Percentiles rank a stretch among this genome's conserved stretches.
phyloP scores from a whole-genome alignment of 2,113 vertebrate genomes.

The Heterocephalus glaber region DNA sequence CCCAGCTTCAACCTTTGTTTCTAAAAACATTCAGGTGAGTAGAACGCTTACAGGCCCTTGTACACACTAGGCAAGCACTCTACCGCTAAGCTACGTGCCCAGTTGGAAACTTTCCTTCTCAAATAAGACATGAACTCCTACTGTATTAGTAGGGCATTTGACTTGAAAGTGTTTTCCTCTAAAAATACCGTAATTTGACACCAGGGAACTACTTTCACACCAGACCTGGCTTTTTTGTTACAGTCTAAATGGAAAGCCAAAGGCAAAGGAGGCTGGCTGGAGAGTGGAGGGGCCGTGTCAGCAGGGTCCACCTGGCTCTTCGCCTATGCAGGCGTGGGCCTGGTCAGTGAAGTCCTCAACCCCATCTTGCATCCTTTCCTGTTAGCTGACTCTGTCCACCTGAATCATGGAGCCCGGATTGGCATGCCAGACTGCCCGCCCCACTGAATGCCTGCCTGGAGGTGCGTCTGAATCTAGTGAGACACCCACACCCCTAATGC shows the following conservation, averaged over 20 bases:
- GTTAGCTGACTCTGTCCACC: no score
- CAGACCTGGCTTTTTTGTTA: not conserved
- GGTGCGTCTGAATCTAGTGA: no score
- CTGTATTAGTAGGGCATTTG: not conserved
- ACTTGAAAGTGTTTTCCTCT: not conserved
- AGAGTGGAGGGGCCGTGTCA: rapidly evolving
- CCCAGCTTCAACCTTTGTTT: not conserved
- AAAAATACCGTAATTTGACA: not conserved
- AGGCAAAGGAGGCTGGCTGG: rapidly evolving
- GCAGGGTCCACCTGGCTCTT: not conserved
- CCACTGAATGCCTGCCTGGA: rapidly evolving
- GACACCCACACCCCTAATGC: not conserved
- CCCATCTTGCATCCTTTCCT: no score
- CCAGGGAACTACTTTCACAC: not conserved
- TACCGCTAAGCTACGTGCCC: not conserved
- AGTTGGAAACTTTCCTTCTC: not conserved
- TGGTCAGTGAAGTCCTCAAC: no score
- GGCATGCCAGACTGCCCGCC: not conserved
- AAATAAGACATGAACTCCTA: not conserved
- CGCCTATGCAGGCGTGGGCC: not conserved
- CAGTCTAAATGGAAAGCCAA: rapidly evolving
- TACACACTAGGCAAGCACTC: not conserved
- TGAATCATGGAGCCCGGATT: not conserved
- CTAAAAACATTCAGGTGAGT: not conserved
- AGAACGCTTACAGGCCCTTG: not conserved